Base-by-base conservation (phyloP, 2,797 vertebrate genomes). In the Cyprinella venusta region DNA sequence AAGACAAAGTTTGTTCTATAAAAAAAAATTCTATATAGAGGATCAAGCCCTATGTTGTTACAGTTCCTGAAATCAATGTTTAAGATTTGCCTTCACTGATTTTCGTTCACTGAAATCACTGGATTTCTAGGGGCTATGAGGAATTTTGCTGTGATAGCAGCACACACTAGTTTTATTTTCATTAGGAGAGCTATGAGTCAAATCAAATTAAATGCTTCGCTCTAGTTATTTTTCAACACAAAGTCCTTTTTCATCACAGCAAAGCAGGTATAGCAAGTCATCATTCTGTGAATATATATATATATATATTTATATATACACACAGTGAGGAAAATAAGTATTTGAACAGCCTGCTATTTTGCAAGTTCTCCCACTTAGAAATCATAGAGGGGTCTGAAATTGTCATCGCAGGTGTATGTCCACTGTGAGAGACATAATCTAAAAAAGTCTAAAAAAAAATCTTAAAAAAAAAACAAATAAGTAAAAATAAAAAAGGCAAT, bases 11-110 rank as follows among this genome's bases (percentile, higher is more conserved):
- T 33, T 33, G 30, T 33, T 33, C 30, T 33, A 33, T 33, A 33
- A 33, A 33, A 33, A 33, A 33, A 3, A 3, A 4, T 30, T 30
- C 30, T 30, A 30, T 30, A 81, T 40, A 50, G 21, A 74, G 30
- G 56, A 64, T 38, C 56, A 68, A 70, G 50, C 45, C 50, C 30
- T 52, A n/a, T n/a, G 2, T 45, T 45, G 18, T 64, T 50, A 33
- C 30, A 19, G 63, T 24, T 67, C 21, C 48, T 38, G 30, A 80
- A 80, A 72, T 81, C 40, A 72, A 24, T 38, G 12, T 59, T 40
- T 59, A 33, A 0, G 30, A 33, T 33, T 33, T 33, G 2, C 30
- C 30, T 33, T 33, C 30, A 33, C 52, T 59, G 72, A 59, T 54
- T 59, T 61, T 54, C 21, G 54, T 76, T 26, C 24, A 76, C 36